Conservation (phyloP, 2,888 invertebrate genomes). For the Gortyna flavago region DNA sequence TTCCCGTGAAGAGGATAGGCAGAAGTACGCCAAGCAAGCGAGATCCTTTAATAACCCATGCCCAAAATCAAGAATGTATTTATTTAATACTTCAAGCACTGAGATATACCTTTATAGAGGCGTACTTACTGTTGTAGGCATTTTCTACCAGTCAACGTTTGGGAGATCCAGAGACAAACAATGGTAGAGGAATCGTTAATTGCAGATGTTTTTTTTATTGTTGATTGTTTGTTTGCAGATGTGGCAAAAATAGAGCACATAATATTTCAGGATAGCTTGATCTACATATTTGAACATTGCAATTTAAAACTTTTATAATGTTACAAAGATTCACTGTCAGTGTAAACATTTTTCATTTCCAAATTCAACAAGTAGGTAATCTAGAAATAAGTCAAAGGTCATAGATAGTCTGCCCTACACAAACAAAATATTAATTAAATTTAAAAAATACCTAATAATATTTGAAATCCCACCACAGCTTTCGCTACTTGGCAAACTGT, state of each 20-base stretch:
- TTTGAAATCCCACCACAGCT: background rate
- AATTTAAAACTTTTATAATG: background rate
- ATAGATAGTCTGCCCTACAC: background rate
- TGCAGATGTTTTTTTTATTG: background rate
- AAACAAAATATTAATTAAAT: background rate
- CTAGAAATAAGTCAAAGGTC: background rate
- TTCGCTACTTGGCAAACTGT: background rate
- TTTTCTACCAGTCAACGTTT: background rate
- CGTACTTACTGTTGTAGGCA: background rate
- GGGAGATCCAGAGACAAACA: background rate
- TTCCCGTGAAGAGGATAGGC: background rate
- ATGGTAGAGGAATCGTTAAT: background rate
- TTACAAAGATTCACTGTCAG: too few relatives aligned
- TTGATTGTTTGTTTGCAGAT: background rate
- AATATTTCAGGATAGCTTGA: background rate
- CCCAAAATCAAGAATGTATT: background rate
- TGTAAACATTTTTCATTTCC: background rate
- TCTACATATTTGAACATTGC: background rate
- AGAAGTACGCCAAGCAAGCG: background rate
- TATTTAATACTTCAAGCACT: background rate
- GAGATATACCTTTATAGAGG: background rate
- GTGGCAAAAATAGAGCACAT: background rate
- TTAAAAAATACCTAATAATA: background rate
- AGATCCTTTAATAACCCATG: too few relatives aligned
- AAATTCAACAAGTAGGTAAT: background rate